phyloP scores from a whole-genome alignment of 2,113 vertebrate species.

The Embiotoca jacksoni region DNA sequence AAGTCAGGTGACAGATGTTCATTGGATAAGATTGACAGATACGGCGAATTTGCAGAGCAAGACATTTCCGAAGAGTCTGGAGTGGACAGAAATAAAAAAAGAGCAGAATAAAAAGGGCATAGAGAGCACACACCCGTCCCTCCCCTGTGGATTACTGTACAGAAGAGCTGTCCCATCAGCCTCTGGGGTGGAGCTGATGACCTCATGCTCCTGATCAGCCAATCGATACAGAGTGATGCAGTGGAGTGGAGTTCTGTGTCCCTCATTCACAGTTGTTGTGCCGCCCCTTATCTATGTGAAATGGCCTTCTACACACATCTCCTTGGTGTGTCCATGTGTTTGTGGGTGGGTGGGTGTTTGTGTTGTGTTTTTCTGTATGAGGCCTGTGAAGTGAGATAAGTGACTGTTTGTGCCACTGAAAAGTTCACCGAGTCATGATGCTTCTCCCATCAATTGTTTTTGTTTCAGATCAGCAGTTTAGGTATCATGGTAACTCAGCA shows the following conservation, averaged over 20 bases:
- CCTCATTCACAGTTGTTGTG: conserved; percentile 59
- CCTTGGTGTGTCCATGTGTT: conserved; percentile 8
- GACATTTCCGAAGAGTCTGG: conserved; percentile 35
- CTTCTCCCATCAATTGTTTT: conserved; percentile 50
- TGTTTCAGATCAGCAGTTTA: conserved; percentile 53
- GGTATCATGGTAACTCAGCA: conserved; percentile 40
- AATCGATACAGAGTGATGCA: conserved; percentile 68
- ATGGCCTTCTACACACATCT: conserved; percentile 34
- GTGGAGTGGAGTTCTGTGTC: conserved; percentile 54
- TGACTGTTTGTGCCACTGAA: conserved; percentile 49
- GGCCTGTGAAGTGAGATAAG: conserved; percentile 72
- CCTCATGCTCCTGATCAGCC: conserved; percentile 59
- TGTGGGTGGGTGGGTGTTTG: conserved; percentile 16
- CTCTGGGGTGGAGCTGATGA: conserved; percentile 65
- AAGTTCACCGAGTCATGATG: conserved; percentile 49
- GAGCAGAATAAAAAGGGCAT: conserved; percentile 22
- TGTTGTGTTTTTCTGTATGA: conserved; percentile 33
- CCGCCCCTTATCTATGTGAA: conserved; percentile 55
- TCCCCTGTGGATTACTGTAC: conserved; percentile 48
- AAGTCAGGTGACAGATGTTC: conserved; percentile 16
- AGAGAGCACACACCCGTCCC: conserved; percentile 10
- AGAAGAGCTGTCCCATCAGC: conserved; percentile 63
- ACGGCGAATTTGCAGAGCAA: conserved; percentile 52
- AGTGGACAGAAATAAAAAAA: conserved; percentile 32
- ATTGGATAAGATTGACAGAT: conserved; percentile 35